phyloP scores from a whole-genome alignment of 2,797 vertebrate genomes.

The Triplophysa bombifrons region DNA sequence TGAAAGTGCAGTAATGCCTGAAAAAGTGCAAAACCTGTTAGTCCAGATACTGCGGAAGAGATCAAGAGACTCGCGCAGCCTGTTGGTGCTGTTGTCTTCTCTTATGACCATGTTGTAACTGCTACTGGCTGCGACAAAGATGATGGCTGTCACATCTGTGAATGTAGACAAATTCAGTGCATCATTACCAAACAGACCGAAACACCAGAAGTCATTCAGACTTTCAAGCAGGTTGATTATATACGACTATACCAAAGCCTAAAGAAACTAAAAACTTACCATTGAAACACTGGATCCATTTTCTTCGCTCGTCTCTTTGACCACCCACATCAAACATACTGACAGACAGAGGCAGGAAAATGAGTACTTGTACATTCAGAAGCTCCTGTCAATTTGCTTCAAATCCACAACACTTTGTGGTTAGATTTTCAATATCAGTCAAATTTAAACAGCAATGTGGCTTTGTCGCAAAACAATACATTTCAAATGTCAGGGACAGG shows the following conservation, averaged over 20 bases:
- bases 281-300: conserved; percentile 99
- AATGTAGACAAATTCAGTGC: conserved; percentile 23
- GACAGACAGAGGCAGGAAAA: conserved; percentile 63
- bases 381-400: background rate
- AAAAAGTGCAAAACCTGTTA: conserved; percentile 81
- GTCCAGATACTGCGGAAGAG: conserved; percentile 99
- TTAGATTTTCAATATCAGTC: background rate
- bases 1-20: background rate
- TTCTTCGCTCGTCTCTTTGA: conserved; percentile 96
- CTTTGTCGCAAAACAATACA: no score
- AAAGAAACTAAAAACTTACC: conserved; percentile 74
- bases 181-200: background rate
- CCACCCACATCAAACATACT: conserved; percentile 99
- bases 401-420: background rate
- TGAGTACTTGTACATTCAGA: background rate
- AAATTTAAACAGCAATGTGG: background rate
- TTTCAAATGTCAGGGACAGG: background rate
- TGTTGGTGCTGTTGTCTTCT: conserved; percentile 97
- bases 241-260: background rate
- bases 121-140: conserved; percentile 97
- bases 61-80: conserved; percentile 93
- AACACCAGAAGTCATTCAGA: background rate
- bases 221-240: background rate
- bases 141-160: conserved; percentile 95
- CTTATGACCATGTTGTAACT: conserved; percentile 99